Conservation (phyloP, 1,140 invertebrate species). For the Pantala flavescens region DNA sequence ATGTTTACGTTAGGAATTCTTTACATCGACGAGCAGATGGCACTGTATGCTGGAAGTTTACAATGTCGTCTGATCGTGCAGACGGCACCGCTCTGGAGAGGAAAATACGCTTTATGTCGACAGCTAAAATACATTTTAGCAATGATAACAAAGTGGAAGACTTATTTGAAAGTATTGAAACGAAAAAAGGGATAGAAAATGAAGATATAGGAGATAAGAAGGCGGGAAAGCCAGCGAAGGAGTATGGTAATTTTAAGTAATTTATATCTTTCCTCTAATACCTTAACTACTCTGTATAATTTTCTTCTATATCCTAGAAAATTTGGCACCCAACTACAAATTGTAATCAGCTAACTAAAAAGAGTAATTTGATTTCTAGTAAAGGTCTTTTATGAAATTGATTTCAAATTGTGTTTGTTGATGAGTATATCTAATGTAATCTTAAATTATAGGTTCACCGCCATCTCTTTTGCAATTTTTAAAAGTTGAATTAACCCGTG, state of each 20-base stretch:
- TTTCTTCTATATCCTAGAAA: too few species aligned
- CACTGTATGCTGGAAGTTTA: slow-evolving; percentile 2
- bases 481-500: slow-evolving; percentile 76
- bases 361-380: too few species aligned
- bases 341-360: too few species aligned
- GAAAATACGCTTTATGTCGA: slow-evolving; percentile 33
- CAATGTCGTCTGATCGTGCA: slow-evolving; percentile 20
- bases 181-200: slow-evolving; percentile 1
- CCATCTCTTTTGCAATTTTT: slow-evolving; percentile 45
- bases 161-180: slow-evolving; percentile 27
- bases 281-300: too few species aligned
- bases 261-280: too few species aligned
- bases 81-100: slow-evolving; percentile 24
- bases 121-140: slow-evolving; percentile 30
- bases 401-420: too few species aligned
- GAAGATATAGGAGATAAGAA: slow-evolving; percentile 26
- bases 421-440: too few species aligned
- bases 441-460: neutral
- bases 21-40: neutral
- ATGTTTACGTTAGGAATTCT: slow-evolving; percentile 14
- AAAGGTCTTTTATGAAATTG: too few species aligned
- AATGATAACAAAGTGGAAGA: slow-evolving; percentile 34
- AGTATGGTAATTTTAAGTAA: too few species aligned
- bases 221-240: slow-evolving; percentile 23
- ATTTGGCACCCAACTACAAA: too few species aligned